Evolutionary conservation across 2,113 vertebrate species (phyloP), one percentile per base, ranked within the genome.

Genomic region (Melanocharis versteri): DNA sequence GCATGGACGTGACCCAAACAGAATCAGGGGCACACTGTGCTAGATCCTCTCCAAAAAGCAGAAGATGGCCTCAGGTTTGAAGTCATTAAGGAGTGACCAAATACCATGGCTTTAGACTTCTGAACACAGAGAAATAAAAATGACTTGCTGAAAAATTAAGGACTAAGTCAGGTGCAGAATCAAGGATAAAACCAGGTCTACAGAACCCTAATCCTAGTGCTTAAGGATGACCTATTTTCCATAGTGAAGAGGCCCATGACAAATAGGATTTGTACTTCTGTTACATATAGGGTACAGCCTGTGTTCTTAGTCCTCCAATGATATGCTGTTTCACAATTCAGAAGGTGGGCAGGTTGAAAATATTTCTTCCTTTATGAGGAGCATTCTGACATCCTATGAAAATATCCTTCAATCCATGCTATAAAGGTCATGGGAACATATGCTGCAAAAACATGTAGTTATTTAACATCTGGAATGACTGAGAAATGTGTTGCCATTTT

Each of bases 401-500:
- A 93, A 82, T 51, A 91, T 22, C 60, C 28, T 45, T 92, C 53
- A 75, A 15, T 71, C 26, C 28, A 48, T 50, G 30, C 48, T 45
- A 26, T 35, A 82, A 87, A 84, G 81, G 37, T 84, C 69, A 57
- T 8, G 2, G 31, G 20, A 91, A 61, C 37, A 60, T 51, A 92
- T 17, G 37, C 56, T 89, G 57, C 24, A 84, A 68, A 91, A 89
- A 40, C 1, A 7, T 24, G 17, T n/a, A 45, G 35, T 40, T 82
- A 83, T 50, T 93, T n/a, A 87, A 82, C 61, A 53, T 51, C 57
- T 48, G 70, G 68, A 89, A 64, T 2, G 7, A 40, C 23, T 56
- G 27, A 84, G 35, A 75, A 91, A 92, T 91, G 23, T 76, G 48
- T n/a, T 75, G 39, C 31, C 24, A 53, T 70, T 91, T 93, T 83